These are phyloP conservation scores for Machimus atricapillus DNA, from an alignment of 2,888 invertebrate species.

Conservation along the genomic window DNA sequence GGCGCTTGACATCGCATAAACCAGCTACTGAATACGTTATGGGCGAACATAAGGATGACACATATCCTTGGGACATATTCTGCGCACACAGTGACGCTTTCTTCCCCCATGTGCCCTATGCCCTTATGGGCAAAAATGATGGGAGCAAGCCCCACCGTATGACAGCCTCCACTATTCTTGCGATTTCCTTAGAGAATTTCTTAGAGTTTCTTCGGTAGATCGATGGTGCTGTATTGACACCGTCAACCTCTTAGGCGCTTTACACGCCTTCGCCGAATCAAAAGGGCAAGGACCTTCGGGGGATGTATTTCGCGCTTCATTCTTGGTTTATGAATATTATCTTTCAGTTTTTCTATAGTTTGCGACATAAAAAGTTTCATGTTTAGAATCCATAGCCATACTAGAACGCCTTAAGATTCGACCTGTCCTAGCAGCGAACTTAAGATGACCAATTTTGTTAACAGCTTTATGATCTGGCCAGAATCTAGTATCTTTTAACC, in stretches of 20 bases:
- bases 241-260: not conserved
- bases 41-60: constrained; percentile 41
- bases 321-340: not conserved
- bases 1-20: constrained; percentile 47
- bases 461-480: too few relatives aligned
- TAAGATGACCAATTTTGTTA: too few relatives aligned
- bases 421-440: too few relatives aligned
- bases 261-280: not conserved
- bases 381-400: too few relatives aligned
- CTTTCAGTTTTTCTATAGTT: not conserved
- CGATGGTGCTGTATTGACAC: not conserved
- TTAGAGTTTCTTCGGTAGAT: not conserved
- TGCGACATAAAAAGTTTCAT: not conserved
- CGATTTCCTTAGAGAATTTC: not conserved
- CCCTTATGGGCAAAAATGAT: not conserved
- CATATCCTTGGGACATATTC: constrained; percentile 33
- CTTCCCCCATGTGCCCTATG: not conserved
- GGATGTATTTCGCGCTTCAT: not conserved
- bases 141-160: not conserved
- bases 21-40: constrained; percentile 47
- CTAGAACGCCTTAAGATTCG: not conserved
- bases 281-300: not conserved
- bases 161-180: not conserved
- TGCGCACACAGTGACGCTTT: not conserved
- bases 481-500: too few relatives aligned